phyloP scores from a whole-genome alignment of 1,140 invertebrate species.

The Calephelis nemesis region DNA sequence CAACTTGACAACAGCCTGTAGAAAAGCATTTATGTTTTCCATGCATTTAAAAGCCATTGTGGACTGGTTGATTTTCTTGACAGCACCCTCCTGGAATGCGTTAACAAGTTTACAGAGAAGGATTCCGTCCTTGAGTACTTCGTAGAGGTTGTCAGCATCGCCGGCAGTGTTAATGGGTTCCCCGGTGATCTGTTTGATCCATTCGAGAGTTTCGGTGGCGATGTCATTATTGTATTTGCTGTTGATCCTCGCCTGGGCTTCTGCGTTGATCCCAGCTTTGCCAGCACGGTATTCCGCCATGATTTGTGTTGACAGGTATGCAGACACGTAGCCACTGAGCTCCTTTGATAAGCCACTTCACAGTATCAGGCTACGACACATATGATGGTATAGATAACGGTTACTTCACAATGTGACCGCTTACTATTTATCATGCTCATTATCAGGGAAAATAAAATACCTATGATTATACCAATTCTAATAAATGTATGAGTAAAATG shows the following conservation, averaged over 20 bases:
- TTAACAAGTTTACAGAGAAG: constrained; percentile 93
- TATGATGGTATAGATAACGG: constrained; percentile 54
- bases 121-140: constrained; percentile 90
- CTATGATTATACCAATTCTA: constrained; percentile 49
- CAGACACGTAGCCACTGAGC: constrained; percentile 70
- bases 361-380: constrained; percentile 54
- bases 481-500: constrained; percentile 16
- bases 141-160: constrained; percentile 93
- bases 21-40: constrained; percentile 98
- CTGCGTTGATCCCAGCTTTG: constrained; percentile 73
- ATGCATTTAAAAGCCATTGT: constrained; percentile 98
- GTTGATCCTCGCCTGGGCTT: constrained; percentile 84
- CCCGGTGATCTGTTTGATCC: constrained; percentile 91
- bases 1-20: constrained; percentile 90
- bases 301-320: constrained; percentile 57
- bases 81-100: constrained; percentile 86
- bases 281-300: constrained; percentile 71
- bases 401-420: constrained; percentile 53
- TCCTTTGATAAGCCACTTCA: constrained; percentile 56
- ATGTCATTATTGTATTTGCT: constrained; percentile 97
- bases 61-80: constrained; percentile 93
- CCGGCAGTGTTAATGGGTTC: constrained; percentile 90
- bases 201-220: constrained; percentile 93
- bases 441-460: constrained; percentile 48
- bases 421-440: constrained; percentile 47